Evolutionary conservation across 2,113 vertebrate species (phyloP).

Genomic region (Tachuris rubrigastra): DNA sequence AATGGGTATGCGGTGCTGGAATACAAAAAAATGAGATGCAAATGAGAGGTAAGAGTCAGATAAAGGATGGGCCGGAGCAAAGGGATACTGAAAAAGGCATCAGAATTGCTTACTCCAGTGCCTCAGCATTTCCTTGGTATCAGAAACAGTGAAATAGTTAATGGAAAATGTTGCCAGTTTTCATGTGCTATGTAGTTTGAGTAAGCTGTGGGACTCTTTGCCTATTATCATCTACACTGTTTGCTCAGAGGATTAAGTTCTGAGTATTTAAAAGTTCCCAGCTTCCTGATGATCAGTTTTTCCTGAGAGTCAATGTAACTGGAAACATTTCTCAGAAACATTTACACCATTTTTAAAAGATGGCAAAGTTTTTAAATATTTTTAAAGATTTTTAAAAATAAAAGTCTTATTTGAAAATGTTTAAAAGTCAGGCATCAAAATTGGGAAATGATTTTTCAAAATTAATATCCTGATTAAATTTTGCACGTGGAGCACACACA

Average conservation of each 20-base stretch:
- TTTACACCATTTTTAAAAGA: too few species aligned
- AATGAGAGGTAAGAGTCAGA: not conserved
- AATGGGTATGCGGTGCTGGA: not conserved
- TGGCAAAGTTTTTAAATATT: not conserved
- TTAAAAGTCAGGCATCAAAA: not conserved
- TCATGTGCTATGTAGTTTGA: not conserved
- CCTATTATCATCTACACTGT: not conserved
- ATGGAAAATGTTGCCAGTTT: not conserved
- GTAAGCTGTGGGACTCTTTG: not conserved
- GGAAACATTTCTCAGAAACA: not conserved
- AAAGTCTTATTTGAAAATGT: not conserved
- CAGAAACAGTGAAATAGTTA: not conserved
- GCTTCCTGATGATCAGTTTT: not conserved
- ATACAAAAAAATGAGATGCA: not conserved
- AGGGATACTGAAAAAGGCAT: not conserved
- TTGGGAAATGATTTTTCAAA: not conserved
- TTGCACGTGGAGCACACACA: not conserved
- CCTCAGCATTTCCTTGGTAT: not conserved
- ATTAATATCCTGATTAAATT: not conserved
- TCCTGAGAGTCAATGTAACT: not conserved
- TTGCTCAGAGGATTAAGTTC: not conserved
- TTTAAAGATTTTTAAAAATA: not conserved
- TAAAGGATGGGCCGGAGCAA: not conserved
- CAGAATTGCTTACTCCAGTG: not conserved
- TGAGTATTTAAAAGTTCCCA: not conserved